Evolutionary conservation across 2,113 vertebrate species (phyloP).

Genomic region (Diphyllodes magnificus): DNA sequence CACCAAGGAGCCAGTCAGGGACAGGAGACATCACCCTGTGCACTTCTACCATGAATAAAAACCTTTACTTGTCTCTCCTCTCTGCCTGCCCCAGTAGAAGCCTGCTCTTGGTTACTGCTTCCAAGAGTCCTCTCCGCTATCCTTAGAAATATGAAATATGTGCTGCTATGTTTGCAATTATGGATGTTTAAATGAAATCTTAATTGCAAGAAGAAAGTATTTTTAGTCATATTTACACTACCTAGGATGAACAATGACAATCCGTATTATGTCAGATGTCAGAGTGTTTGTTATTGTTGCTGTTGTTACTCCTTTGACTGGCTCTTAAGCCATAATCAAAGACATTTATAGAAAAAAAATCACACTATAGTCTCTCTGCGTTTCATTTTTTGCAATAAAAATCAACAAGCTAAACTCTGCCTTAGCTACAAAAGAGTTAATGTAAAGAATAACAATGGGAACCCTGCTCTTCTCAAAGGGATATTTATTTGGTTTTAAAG

Average conservation of each 20-base stretch:
- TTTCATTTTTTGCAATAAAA: neutral
- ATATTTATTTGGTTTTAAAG: slow-evolving; percentile 71
- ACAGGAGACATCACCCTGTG: neutral
- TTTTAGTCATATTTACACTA: slow-evolving; percentile 29
- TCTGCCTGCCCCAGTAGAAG: neutral
- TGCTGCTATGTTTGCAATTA: slow-evolving; percentile 19
- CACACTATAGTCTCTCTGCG: neutral
- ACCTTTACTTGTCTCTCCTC: neutral
- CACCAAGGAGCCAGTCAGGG: neutral
- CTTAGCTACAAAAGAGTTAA: slow-evolving; percentile 37
- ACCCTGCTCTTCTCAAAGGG: slow-evolving; percentile 35
- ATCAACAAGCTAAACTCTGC: neutral
- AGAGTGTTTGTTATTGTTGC: neutral
- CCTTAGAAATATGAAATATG: neutral
- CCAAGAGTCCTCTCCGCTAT: neutral
- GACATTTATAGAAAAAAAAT: neutral
- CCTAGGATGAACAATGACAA: neutral
- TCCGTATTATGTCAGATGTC: neutral
- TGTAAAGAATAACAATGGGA: slow-evolving; percentile 36
- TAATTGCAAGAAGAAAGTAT: neutral
- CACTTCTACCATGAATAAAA: neutral
- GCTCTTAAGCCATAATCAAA: neutral
- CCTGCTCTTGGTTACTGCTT: neutral
- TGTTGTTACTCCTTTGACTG: neutral
- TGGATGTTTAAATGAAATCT: neutral